A percentile compares a stretch with the other conserved stretches of the same genome.
Evolutionary conservation across 2,888 invertebrate species (phyloP).

Genomic region (Cheilosia vernalis): DNA sequence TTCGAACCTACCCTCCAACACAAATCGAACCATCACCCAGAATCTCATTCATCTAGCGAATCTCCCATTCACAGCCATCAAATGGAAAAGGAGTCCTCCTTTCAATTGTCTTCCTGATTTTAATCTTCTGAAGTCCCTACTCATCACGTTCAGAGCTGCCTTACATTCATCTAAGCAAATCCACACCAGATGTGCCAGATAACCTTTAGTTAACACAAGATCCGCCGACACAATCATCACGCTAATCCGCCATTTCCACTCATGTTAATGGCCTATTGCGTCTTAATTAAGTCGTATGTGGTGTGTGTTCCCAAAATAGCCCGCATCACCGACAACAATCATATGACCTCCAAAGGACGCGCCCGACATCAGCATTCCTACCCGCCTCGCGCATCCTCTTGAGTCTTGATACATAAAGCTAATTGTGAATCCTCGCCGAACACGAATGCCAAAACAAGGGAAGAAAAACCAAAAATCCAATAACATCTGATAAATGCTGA

Average conservation of each 20-base stretch:
- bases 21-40: too few relatives aligned
- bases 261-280: conserved; percentile 10
- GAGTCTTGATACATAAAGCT: conserved; percentile 8
- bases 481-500: conserved; percentile 61
- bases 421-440: conserved; percentile 10
- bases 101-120: too few relatives aligned
- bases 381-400: background rate
- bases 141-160: too few relatives aligned
- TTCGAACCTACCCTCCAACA: too few relatives aligned
- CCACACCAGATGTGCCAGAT: background rate
- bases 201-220: background rate
- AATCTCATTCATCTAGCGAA: too few relatives aligned
- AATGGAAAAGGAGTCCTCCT: too few relatives aligned
- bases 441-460: background rate
- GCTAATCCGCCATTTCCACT: conserved; percentile 25
- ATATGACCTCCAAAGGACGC: too few relatives aligned
- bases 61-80: too few relatives aligned
- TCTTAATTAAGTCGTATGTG: conserved; percentile 38
- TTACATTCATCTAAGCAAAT: background rate
- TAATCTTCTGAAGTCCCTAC: too few relatives aligned
- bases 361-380: too few relatives aligned
- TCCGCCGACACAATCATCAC: conserved; percentile 30
- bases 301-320: conserved; percentile 4
- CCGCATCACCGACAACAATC: conserved; percentile 2
- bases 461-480: conserved; percentile 12